Base-by-base conservation (phyloP, 2,113 vertebrate genomes). In the Martes martes region DNA sequence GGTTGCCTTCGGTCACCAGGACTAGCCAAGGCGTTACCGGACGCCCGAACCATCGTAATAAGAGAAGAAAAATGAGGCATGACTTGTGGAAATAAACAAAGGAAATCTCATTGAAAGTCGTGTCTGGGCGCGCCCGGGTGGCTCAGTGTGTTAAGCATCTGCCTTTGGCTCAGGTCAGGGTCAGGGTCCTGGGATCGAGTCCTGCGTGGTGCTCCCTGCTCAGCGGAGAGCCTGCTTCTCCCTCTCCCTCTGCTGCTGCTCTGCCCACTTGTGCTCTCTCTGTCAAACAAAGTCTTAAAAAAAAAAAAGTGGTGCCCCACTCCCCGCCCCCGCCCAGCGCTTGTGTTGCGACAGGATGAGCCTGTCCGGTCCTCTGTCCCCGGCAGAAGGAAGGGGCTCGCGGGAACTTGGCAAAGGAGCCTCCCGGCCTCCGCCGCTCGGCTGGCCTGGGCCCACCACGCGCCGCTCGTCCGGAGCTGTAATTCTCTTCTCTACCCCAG, bases 41-140 rank as follows among this genome's bases (percentile, higher is more conserved):
- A 26, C 11, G 1, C 1, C 36, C 6, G 7, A 19, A 15, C 59
- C 59, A 7, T 14, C 1, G 2, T 23, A n/a, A 13, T 6, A 52
- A 52, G 16, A 16, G n/a, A 42, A 36, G 71, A 73, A 11, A 11
- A 24, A 24, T 4, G 36, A 73, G 69, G 36, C 13, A 19, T 13
- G 36, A 73, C 5, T 21, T 23, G 69, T 23, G 36, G 31, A 61
- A 61, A 9, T 61, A 61, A 61, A 61, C 4, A 2, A 61, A 61
- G 59, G 59, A 61, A 61, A 28, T 24, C 59, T 61, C 59, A 26
- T 26, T 26, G 11, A 26, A 61, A 26, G 24, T 10, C 14, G 52
- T 55, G 52, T 55, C 52, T 55, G 15, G 55, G 57, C 8, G 9
- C 23, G 3, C 23, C 59, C 26, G 23, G 23, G 59, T 0, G 59